Evolutionary conservation across 2,888 invertebrate genomes (phyloP).

Genomic region (Balanococcus diminutus): DNA sequence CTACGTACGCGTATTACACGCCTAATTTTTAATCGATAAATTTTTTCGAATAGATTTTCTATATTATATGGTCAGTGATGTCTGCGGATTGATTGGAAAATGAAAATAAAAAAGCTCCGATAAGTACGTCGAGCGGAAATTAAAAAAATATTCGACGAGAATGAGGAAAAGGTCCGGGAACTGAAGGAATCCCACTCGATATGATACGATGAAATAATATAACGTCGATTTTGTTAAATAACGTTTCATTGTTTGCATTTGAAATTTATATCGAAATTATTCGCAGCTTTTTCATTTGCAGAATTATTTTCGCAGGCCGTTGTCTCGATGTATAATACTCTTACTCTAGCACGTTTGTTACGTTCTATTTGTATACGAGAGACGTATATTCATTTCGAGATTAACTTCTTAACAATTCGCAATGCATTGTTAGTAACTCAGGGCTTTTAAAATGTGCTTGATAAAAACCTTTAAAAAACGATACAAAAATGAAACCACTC

Average conservation of each 20-base stretch:
- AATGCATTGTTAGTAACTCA: neutral
- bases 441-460: constrained; percentile 16
- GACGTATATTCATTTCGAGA: constrained; percentile 37
- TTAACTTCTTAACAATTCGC: constrained; percentile 38
- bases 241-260: neutral
- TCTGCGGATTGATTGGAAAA: neutral
- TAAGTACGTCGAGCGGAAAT: neutral
- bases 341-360: too few relatives aligned
- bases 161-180: too few relatives aligned
- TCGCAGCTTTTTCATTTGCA: constrained; percentile 19
- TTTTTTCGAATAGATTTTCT: neutral
- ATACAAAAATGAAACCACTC: constrained; percentile 12
- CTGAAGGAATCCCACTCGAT: neutral
- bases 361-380: neutral
- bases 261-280: constrained; percentile 34
- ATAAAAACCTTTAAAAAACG: constrained; percentile 29
- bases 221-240: constrained; percentile 19
- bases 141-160: neutral
- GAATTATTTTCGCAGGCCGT: constrained; percentile 7
- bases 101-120: too few relatives aligned
- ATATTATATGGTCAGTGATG: neutral
- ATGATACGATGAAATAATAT: constrained; percentile 11
- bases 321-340: neutral
- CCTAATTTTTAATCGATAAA: constrained; percentile 37
- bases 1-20: neutral